Percentiles rank a stretch among this genome's conserved stretches.
Conservation (phyloP, 2,797 vertebrate genomes). For the Chaenodraco wilsoni region DNA sequence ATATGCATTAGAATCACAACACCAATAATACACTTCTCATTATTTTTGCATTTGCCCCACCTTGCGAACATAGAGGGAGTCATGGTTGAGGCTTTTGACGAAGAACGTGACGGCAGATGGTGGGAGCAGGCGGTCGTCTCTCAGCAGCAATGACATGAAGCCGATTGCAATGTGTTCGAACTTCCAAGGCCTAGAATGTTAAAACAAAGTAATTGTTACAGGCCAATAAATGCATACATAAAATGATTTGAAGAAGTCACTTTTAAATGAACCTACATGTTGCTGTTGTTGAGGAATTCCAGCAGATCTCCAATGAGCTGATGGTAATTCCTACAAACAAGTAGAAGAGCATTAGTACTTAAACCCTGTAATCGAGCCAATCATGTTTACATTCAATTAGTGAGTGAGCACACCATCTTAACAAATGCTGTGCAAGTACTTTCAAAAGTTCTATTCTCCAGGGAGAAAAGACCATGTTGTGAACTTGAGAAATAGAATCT, state of each 20-base stretch:
- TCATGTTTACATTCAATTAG: neutral
- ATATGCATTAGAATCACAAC: neutral
- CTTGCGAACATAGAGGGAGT: constrained; percentile 97
- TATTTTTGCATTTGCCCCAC: constrained; percentile 66
- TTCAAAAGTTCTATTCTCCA: neutral
- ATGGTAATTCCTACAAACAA: constrained; percentile 89
- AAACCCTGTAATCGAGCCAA: neutral
- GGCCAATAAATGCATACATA: neutral
- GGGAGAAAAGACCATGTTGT: neutral
- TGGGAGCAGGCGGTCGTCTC: constrained; percentile 92
- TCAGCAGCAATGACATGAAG: constrained; percentile 92
- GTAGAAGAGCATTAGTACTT: constrained; percentile 11
- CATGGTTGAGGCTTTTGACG: constrained; percentile 95
- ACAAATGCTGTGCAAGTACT: neutral
- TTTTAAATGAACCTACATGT: constrained; percentile 86
- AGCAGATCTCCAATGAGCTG: constrained; percentile 89
- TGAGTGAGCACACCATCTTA: neutral
- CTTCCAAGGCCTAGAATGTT: constrained; percentile 92
- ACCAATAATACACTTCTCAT: neutral
- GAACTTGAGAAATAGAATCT: neutral
- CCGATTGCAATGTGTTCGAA: constrained; percentile 97
- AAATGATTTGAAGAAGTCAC: neutral
- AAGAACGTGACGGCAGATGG: constrained; percentile 90
- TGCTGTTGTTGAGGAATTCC: constrained; percentile 89
- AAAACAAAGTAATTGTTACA: constrained; percentile 19